A percentile compares a stretch with the other conserved stretches of the same genome.
These are phyloP conservation scores for Hydrolagus colliei DNA, from an alignment of 2,797 vertebrate genomes.

Conservation along the genomic window DNA sequence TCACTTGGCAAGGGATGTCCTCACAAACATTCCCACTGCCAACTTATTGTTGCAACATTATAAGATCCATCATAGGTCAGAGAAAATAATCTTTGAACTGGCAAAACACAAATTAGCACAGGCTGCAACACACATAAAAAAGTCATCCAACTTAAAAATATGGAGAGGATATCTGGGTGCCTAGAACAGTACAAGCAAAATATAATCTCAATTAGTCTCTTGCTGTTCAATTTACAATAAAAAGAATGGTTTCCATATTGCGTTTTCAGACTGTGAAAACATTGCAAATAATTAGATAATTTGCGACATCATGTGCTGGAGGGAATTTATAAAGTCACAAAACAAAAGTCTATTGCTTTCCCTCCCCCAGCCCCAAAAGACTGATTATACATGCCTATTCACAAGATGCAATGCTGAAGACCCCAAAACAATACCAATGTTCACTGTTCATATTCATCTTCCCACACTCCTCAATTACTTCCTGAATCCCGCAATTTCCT, in stretches of 20 bases:
- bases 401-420: not conserved
- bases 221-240: not conserved
- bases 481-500: not conserved
- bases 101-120: slow-evolving; percentile 35
- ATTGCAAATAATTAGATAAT: not conserved
- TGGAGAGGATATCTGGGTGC: slow-evolving; percentile 22
- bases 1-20: not conserved
- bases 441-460: not conserved
- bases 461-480: not conserved
- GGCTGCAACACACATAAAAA: slow-evolving; percentile 30
- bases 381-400: no score
- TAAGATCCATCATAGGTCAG: slow-evolving; percentile 35
- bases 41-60: not conserved
- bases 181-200: slow-evolving; percentile 12
- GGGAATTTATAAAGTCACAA: not conserved
- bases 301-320: not conserved
- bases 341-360: not conserved
- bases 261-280: slow-evolving; percentile 9
- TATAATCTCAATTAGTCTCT: slow-evolving; percentile 21
- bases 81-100: slow-evolving; percentile 42
- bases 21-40: not conserved
- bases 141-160: slow-evolving; percentile 29
- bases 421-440: slow-evolving; percentile 9
- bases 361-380: not conserved
- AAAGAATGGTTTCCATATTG: not conserved